phyloP scores from a whole-genome alignment of 2,797 vertebrate species.

The Borostomias antarcticus region DNA sequence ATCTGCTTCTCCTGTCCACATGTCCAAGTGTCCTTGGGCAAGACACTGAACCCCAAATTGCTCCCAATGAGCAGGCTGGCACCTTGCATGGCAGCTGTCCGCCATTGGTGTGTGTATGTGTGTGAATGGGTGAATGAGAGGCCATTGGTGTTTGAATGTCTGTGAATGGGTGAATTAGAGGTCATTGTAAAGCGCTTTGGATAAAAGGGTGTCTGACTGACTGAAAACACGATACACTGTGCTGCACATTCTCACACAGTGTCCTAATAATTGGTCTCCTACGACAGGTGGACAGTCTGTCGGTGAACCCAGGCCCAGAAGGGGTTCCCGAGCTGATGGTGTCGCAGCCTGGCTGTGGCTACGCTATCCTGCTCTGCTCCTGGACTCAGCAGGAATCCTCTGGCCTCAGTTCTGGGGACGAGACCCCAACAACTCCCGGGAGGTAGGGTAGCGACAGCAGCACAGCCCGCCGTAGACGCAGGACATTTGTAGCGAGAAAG shows the following conservation, averaged over 20 bases:
- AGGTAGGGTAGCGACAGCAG: conserved; percentile 63
- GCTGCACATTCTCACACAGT: not conserved
- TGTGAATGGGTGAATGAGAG: too few relatives aligned
- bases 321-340: conserved; percentile 93
- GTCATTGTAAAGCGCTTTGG: too few relatives aligned
- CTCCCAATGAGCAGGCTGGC: too few relatives aligned
- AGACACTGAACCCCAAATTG: too few relatives aligned
- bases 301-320: conserved; percentile 87
- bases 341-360: conserved; percentile 96
- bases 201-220: not conserved
- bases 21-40: too few relatives aligned
- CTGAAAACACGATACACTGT: too few relatives aligned
- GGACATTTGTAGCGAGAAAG: not conserved
- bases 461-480: not conserved
- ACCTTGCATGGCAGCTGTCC: too few relatives aligned
- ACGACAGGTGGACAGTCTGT: conserved; percentile 94
- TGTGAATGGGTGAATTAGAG: too few relatives aligned
- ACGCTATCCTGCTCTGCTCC: conserved; percentile 89
- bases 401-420: conserved; percentile 50
- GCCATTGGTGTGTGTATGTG: too few relatives aligned
- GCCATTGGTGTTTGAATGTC: too few relatives aligned
- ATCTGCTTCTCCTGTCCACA: too few relatives aligned
- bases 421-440: conserved; percentile 58
- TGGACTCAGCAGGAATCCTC: conserved; percentile 81
- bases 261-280: not conserved